A percentile compares a stretch with the other conserved stretches of the same genome.
phyloP scores from a whole-genome alignment of 2,888 invertebrate genomes.

The Lepidocyrtinus sp. region DNA sequence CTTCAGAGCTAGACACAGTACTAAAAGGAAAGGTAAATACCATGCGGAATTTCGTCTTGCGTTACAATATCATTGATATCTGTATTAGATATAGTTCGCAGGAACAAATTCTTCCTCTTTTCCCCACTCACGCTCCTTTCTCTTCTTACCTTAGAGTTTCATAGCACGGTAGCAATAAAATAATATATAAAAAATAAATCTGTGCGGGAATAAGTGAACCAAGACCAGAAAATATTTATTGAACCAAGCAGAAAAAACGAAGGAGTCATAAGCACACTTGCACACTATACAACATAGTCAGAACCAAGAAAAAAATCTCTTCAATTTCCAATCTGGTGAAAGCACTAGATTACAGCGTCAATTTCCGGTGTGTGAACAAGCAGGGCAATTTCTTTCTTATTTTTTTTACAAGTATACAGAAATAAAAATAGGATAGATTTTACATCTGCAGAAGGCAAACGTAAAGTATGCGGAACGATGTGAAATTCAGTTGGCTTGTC shows the following conservation, averaged over 20 bases:
- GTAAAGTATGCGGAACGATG: too few relatives aligned
- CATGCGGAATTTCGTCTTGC: too few relatives aligned
- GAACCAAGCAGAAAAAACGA: neutral
- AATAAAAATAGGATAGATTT: too few relatives aligned
- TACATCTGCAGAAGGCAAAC: too few relatives aligned
- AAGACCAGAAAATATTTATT: too few relatives aligned
- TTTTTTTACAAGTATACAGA: too few relatives aligned
- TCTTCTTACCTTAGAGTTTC: neutral
- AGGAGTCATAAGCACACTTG: neutral
- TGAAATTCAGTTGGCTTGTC: too few relatives aligned
- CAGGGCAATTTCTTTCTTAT: too few relatives aligned
- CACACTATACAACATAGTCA: neutral
- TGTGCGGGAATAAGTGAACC: neutral
- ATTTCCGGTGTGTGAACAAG: slow-evolving; percentile 56
- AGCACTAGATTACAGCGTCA: slow-evolving; percentile 58
- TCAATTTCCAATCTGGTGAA: slow-evolving; percentile 58
- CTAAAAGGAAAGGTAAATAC: neutral
- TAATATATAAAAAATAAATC: slow-evolving; percentile 22
- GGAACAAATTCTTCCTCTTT: too few relatives aligned
- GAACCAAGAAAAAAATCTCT: slow-evolving; percentile 22
- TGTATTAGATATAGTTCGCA: too few relatives aligned
- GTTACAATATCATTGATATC: too few relatives aligned
- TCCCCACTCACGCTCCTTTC: neutral
- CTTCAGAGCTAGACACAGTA: neutral
- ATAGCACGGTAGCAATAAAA: slow-evolving; percentile 46